These are phyloP conservation scores for Drymonia ruficornis DNA, from an alignment of 2,888 invertebrate species.

Conservation along the genomic window DNA sequence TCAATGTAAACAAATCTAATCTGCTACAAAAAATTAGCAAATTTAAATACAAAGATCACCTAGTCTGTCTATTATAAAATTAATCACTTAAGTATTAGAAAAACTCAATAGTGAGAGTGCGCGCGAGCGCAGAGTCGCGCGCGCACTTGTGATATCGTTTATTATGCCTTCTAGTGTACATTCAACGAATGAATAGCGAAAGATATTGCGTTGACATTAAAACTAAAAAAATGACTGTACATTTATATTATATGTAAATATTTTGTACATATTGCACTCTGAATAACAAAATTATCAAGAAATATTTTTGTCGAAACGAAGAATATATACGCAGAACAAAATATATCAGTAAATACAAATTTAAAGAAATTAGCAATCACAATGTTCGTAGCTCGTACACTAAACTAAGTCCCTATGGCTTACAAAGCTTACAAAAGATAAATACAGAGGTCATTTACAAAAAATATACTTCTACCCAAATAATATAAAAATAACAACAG, in stretches of 20 bases:
- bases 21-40: constrained; percentile 84
- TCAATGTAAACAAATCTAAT: constrained; percentile 81
- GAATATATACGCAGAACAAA: constrained; percentile 74
- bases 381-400: constrained; percentile 81
- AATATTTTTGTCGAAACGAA: constrained; percentile 75
- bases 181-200: constrained; percentile 75
- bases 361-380: constrained; percentile 77
- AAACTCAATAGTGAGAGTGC: constrained; percentile 75
- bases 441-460: constrained; percentile 85
- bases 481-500: constrained; percentile 85
- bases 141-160: constrained; percentile 74
- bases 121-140: constrained; percentile 49
- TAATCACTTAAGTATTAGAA: constrained; percentile 82
- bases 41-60: constrained; percentile 83
- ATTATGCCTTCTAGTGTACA: constrained; percentile 81
- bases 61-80: constrained; percentile 81
- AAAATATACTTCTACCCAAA: constrained; percentile 85
- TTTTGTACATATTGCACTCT: constrained; percentile 91
- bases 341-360: constrained; percentile 74
- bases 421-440: constrained; percentile 82
- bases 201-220: constrained; percentile 82
- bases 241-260: constrained; percentile 85
- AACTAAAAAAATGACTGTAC: constrained; percentile 84
- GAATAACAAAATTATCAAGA: constrained; percentile 82
- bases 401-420: constrained; percentile 81